A percentile compares a stretch with the other conserved stretches of the same genome.
Conservation (phyloP, 1,140 invertebrate genomes). For the Laodelphax striatellus region DNA sequence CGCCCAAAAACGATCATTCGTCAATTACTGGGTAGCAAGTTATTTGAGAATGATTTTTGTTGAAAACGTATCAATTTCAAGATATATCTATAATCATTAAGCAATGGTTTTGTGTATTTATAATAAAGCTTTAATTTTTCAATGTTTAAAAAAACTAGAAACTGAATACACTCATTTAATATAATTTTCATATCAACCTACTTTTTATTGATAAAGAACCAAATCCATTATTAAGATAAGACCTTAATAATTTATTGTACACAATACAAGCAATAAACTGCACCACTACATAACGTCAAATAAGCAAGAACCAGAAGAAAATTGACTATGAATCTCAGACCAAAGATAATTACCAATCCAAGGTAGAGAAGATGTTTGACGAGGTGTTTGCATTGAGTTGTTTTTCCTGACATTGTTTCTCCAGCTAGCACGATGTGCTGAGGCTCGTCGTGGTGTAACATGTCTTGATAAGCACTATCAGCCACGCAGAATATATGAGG, state of each 20-base stretch:
- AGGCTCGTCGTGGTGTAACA: constrained; percentile 65
- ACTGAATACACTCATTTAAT: not conserved
- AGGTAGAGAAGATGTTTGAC: constrained; percentile 64
- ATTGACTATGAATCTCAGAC: too few relatives aligned
- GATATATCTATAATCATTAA: not conserved
- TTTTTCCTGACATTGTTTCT: constrained; percentile 75
- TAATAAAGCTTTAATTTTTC: too few relatives aligned
- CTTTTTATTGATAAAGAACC: too few relatives aligned
- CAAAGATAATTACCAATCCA: constrained; percentile 33
- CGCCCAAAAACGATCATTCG: too few relatives aligned
- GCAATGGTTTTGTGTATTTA: too few relatives aligned
- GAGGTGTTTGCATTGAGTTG: constrained; percentile 57
- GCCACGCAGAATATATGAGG: constrained; percentile 84
- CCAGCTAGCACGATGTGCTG: constrained; percentile 75
- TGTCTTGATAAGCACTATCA: constrained; percentile 75
- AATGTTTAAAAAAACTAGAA: not conserved
- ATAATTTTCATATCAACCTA: too few relatives aligned
- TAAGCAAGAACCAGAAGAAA: too few relatives aligned
- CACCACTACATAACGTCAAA: too few relatives aligned
- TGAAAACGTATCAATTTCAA: constrained; percentile 11
- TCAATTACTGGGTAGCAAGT: not conserved
- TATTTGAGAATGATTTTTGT: too few relatives aligned
- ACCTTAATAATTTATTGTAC: too few relatives aligned
- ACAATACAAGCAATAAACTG: too few relatives aligned
- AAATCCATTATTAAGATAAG: too few relatives aligned